Conservation (phyloP, 1,140 invertebrate genomes). For the Bombus huntii region DNA sequence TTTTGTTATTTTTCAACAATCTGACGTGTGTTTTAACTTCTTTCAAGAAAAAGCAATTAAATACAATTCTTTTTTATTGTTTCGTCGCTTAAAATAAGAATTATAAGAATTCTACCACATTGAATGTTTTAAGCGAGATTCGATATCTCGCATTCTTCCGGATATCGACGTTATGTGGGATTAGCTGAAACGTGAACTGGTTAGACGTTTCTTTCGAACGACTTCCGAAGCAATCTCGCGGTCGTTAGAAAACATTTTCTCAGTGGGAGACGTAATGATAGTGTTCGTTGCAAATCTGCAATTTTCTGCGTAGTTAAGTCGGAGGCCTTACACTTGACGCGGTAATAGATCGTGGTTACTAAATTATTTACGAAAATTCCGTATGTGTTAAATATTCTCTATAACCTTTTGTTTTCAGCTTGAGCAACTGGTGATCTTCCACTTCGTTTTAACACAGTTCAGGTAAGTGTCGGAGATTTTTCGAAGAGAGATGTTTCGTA, state of each 20-base stretch:
- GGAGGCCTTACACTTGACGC: background rate
- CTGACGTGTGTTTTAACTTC: too few relatives aligned
- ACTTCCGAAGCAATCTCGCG: background rate
- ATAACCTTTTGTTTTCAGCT: background rate
- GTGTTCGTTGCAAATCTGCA: conserved; percentile 11
- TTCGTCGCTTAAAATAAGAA: too few relatives aligned
- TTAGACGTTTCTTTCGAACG: background rate
- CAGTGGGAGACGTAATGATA: background rate
- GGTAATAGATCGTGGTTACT: background rate
- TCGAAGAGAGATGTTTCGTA: background rate
- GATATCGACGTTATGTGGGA: too few relatives aligned
- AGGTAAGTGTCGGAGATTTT: background rate
- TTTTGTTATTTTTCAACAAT: too few relatives aligned
- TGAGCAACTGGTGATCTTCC: background rate
- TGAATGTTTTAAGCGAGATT: too few relatives aligned
- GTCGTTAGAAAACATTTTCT: background rate
- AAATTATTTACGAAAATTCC: background rate
- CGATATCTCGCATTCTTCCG: too few relatives aligned
- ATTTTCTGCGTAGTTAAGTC: conserved; percentile 9
- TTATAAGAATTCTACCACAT: too few relatives aligned
- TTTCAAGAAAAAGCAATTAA: too few relatives aligned
- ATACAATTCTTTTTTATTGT: too few relatives aligned
- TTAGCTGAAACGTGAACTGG: background rate
- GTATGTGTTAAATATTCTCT: background rate
- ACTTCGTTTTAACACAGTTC: background rate